phyloP scores from a whole-genome alignment of 2,888 invertebrate species.

The Brachypalpus laphriformis region DNA sequence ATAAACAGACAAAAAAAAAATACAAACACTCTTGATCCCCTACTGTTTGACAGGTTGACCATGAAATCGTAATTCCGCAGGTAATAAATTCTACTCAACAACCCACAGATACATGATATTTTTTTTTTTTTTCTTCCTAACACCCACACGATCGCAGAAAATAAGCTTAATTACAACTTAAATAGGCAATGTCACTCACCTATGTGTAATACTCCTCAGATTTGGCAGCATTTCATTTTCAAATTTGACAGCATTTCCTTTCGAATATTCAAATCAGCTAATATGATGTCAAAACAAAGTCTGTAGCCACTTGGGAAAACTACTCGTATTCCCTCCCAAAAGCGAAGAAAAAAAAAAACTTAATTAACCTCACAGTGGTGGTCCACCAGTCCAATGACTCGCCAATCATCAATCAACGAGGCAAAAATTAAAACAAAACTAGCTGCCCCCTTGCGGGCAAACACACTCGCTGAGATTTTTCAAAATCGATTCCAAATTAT shows the following conservation, averaged over 20 bases:
- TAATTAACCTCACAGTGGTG: conserved; percentile 47
- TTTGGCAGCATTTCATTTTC: conserved; percentile 25
- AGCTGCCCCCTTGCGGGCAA: conserved; percentile 45
- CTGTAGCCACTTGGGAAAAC: not conserved
- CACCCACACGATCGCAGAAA: conserved; percentile 23
- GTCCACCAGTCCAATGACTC: conserved; percentile 20
- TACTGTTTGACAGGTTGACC: conserved; percentile 50
- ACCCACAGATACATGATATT: not conserved
- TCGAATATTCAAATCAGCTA: conserved; percentile 4
- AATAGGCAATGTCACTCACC: conserved; percentile 20
- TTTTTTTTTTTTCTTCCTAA: not conserved
- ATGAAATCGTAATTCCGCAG: conserved; percentile 54
- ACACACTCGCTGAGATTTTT: not conserved
- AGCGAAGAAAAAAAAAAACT: not conserved
- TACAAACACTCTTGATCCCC: conserved; percentile 14
- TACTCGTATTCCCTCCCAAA: conserved; percentile 12
- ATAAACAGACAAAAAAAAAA: not conserved
- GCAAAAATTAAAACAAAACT: conserved; percentile 45
- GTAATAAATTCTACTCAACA: conserved; percentile 37
- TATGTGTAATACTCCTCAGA: not conserved
- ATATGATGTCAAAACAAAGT: conserved; percentile 34
- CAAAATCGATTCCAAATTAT: conserved; percentile 45
- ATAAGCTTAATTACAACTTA: conserved; percentile 16
- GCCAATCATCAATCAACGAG: conserved; percentile 59
- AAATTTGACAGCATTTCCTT: conserved; percentile 3